Evolutionary conservation across 2,888 invertebrate genomes (phyloP).

Genomic region (Erebia epiphron): DNA sequence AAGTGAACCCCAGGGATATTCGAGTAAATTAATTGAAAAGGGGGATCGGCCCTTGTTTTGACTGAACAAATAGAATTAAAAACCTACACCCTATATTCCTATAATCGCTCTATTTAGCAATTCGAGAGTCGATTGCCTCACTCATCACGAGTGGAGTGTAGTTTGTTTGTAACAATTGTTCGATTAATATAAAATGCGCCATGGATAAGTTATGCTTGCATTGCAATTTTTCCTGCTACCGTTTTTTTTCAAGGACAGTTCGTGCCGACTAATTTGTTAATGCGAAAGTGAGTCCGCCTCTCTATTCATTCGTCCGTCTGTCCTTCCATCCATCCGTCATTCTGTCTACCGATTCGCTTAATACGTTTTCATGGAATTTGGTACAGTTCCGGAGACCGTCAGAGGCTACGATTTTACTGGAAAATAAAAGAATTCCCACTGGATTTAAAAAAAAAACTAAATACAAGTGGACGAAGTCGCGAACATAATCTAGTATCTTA

Average conservation of each 20-base stretch:
- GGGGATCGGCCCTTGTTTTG: constrained; percentile 71
- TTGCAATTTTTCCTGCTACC: background rate
- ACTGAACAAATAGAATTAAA: constrained; percentile 76
- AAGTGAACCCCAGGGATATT: constrained; percentile 52
- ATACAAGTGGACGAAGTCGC: too few species aligned
- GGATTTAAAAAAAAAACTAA: too few species aligned
- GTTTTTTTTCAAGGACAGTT: background rate
- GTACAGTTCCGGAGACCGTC: too few species aligned
- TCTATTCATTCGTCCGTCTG: background rate
- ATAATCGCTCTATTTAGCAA: constrained; percentile 70
- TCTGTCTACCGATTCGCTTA: background rate
- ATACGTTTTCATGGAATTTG: background rate
- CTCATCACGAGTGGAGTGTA: constrained; percentile 27
- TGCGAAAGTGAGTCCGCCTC: too few species aligned
- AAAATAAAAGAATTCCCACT: too few species aligned
- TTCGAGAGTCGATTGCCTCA: constrained; percentile 43
- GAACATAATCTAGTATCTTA: background rate
- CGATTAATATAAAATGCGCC: constrained; percentile 13
- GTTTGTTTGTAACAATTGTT: constrained; percentile 28
- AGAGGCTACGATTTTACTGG: too few species aligned
- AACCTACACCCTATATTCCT: constrained; percentile 57
- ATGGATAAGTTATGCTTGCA: background rate
- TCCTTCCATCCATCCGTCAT: too few species aligned
- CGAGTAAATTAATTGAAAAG: constrained; percentile 71
- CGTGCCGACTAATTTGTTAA: too few species aligned